Conservation (phyloP, 1,140 invertebrate species). For the Chrysopa pallens region DNA sequence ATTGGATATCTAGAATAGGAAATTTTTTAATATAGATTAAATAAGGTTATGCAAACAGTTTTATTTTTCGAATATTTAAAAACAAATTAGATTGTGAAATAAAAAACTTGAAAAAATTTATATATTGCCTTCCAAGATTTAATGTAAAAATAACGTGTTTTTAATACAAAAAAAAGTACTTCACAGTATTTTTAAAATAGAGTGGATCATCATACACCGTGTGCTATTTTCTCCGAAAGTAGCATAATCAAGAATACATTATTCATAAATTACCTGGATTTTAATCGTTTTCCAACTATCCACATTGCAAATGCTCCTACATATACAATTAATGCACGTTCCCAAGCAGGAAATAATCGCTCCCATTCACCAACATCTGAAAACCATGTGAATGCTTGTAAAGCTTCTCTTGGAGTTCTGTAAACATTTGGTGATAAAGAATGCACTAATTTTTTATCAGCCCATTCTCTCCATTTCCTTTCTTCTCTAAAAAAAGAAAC, state of each 20-base stretch:
- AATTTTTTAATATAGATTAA: no score
- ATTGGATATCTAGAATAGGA: no score
- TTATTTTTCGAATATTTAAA: no score
- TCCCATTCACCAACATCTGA: slow-evolving; percentile 83
- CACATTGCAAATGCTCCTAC: slow-evolving; percentile 89
- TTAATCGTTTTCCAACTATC: slow-evolving; percentile 74
- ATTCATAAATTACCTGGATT: slow-evolving; percentile 42
- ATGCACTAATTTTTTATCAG: slow-evolving; percentile 79
- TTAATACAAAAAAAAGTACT: no score
- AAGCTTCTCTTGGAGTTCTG: slow-evolving; percentile 61
- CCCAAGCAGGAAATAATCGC: slow-evolving; percentile 69
- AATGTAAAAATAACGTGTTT: no score
- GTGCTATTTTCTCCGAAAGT: no score
- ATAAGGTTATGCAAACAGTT: no score
- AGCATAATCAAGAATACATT: background rate
- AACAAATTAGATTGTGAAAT: no score
- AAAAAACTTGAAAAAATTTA: no score
- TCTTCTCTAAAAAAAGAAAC: slow-evolving; percentile 50
- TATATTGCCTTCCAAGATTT: no score
- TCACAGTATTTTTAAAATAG: no score
- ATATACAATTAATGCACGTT: slow-evolving; percentile 78
- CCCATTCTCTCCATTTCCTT: slow-evolving; percentile 89
- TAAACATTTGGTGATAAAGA: slow-evolving; percentile 95
- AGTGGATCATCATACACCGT: no score
- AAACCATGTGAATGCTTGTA: slow-evolving; percentile 85